These are phyloP conservation scores for Stomatorhinus ivindoensis DNA, from an alignment of 2,113 vertebrate species.

Conservation along the genomic window DNA sequence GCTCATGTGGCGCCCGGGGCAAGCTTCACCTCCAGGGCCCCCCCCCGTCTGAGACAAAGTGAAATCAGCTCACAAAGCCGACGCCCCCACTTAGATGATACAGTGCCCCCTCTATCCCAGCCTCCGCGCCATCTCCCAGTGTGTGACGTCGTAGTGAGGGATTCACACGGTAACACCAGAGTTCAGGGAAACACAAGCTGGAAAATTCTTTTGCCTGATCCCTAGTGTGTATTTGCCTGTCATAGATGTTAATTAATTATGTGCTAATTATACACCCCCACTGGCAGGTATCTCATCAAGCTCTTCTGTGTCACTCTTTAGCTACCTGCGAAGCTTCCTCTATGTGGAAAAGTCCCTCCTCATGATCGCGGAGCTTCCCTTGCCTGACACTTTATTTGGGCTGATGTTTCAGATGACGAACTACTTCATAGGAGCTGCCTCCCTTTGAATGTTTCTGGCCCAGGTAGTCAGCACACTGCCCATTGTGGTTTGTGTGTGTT, in stretches of 20 bases:
- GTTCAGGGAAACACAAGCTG: not conserved
- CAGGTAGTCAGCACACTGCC: conserved; percentile 50
- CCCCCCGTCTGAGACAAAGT: not conserved
- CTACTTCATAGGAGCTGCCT: conserved; percentile 64
- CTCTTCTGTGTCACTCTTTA: conserved; percentile 34
- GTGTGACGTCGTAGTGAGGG: not conserved
- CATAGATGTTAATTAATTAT: not conserved
- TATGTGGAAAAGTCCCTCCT: conserved; percentile 66
- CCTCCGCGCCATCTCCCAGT: not conserved
- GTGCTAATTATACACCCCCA: not conserved
- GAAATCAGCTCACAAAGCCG: not conserved
- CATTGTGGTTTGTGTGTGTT: conserved; percentile 4
- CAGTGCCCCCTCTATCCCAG: not conserved
- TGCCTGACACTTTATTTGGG: conserved; percentile 58
- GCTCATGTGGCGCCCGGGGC: not conserved
- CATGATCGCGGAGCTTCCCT: conserved; percentile 63
- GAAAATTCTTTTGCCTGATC: not conserved
- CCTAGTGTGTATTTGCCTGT: not conserved
- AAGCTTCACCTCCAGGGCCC: not conserved
- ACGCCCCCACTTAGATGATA: not conserved
- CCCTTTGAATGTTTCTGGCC: conserved; percentile 63
- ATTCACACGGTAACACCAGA: not conserved
- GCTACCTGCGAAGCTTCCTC: conserved; percentile 68
- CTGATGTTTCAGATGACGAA: conserved; percentile 68
- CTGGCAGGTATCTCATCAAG: not conserved